Base-by-base conservation (phyloP, 1,140 invertebrate genomes). In the Euborellia annulipes region DNA sequence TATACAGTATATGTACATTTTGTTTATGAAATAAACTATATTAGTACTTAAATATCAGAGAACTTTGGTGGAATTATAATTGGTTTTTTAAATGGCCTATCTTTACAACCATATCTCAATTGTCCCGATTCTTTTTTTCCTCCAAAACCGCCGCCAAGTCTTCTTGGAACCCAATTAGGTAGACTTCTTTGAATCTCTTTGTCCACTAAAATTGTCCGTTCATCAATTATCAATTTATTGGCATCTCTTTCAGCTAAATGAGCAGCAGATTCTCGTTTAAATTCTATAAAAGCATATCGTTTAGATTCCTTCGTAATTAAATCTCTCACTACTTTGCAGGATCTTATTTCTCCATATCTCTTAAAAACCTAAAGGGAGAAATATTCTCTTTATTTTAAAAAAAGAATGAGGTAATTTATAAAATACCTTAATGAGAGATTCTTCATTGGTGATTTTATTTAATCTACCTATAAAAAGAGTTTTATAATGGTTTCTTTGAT, bases 51-150 rank as follows among this genome's bases (percentile, higher is more conserved):
- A n/a, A n/a, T n/a, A n/a, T n/a, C n/a, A n/a, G n/a, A n/a, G n/a
- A n/a, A n/a, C n/a, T 11, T 27, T 27, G 23, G 11, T 27, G 23
- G 43, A 38, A 48, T 21, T n/a, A 23, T 27, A 4, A 78, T 71
- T 2, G 79, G 79, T 61, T 71, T 75, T 52, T 66, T 74, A 49
- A 79, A 90, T 1, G 82, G 83, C 55, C 83, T 66, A 41, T 80
- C 75, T 54, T 69, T 70, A 19, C 87, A 79, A 6, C 88, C 88
- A 71, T 91, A 93, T 49, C 87, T 65, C 14, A 91, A 63, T 55
- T 93, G 88, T 1, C 88, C 87, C 2, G 86, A 86, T 61, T 89
- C 82, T 54, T 86, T 91, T 52, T 73, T 76, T 1, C 87, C 88
- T 9, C 85, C 85, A 58, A 90, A 82, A 14, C 87, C 88, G 37